phyloP scores from a whole-genome alignment of 2,113 vertebrate species.

The Scartelaos histophorus region DNA sequence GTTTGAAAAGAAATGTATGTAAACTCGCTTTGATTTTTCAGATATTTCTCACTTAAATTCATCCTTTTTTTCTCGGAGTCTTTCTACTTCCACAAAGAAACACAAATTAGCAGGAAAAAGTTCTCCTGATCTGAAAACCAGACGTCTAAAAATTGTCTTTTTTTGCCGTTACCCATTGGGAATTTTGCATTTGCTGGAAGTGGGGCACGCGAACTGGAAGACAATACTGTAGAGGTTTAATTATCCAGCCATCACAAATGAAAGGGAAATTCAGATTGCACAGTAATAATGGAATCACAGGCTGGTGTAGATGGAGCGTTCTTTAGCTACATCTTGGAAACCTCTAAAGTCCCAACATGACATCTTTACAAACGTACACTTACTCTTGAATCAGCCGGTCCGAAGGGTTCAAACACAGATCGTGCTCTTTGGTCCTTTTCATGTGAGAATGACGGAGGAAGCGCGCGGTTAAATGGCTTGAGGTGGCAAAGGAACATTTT shows the following conservation, averaged over 20 bases:
- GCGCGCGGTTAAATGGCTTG: slow-evolving; percentile 62
- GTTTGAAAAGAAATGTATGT: slow-evolving; percentile 59
- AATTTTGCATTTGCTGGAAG: slow-evolving; percentile 72
- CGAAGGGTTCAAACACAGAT: slow-evolving; percentile 73
- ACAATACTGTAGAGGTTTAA: slow-evolving; percentile 83
- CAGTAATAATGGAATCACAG: slow-evolving; percentile 74
- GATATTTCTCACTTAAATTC: slow-evolving; percentile 40
- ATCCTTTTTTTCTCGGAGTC: slow-evolving; percentile 54
- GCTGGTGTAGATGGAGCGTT: slow-evolving; percentile 51
- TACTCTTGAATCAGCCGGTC: slow-evolving; percentile 78
- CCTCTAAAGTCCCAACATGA: slow-evolving; percentile 68
- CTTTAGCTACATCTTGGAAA: slow-evolving; percentile 47
- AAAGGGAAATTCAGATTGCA: slow-evolving; percentile 69
- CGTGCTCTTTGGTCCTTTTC: slow-evolving; percentile 67
- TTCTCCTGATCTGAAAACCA: slow-evolving; percentile 71
- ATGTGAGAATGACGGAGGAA: slow-evolving; percentile 56
- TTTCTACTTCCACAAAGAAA: slow-evolving; percentile 72
- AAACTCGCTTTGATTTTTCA: slow-evolving; percentile 28
- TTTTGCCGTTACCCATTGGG: slow-evolving; percentile 72
- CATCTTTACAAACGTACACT: slow-evolving; percentile 74
- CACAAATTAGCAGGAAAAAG: slow-evolving; percentile 70
- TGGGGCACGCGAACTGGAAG: slow-evolving; percentile 75
- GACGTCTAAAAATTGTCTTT: slow-evolving; percentile 68
- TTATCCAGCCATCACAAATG: slow-evolving; percentile 80
- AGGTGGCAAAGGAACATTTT: slow-evolving; percentile 57